Conservation (phyloP, 2,888 invertebrate species). For the Dolichomitus sp. region DNA sequence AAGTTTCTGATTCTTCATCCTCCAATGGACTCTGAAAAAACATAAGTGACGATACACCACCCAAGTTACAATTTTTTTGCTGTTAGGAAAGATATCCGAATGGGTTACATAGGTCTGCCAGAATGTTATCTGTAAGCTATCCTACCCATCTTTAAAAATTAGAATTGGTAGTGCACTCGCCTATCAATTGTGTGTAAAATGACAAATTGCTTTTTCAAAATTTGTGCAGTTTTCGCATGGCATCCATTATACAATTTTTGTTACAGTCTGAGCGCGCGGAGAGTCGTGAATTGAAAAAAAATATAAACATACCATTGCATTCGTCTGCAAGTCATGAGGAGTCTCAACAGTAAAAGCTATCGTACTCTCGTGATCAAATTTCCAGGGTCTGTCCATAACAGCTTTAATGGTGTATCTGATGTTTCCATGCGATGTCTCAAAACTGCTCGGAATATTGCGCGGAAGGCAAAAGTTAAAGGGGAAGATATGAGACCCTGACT, state of each 20-base stretch:
- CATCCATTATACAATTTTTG: no score
- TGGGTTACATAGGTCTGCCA: no score
- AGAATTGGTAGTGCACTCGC: no score
- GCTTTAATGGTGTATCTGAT: constrained; percentile 93
- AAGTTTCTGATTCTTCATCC: constrained; percentile 59
- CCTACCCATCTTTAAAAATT: neutral
- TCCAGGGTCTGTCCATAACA: constrained; percentile 92
- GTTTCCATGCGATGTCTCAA: constrained; percentile 89
- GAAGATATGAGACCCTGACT: constrained; percentile 90
- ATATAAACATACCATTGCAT: neutral
- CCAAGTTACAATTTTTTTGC: neutral
- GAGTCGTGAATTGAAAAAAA: neutral
- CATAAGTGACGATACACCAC: neutral
- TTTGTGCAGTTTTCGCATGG: no score
- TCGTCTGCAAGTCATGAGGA: constrained; percentile 89
- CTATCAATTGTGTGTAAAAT: no score
- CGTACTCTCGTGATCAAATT: constrained; percentile 93
- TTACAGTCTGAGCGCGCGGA: no score
- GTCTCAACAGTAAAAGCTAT: constrained; percentile 93
- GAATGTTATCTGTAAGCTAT: no score
- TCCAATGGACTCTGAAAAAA: constrained; percentile 67
- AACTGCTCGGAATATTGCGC: constrained; percentile 91
- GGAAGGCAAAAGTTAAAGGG: constrained; percentile 93
- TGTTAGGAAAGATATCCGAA: neutral
- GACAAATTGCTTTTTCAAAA: no score